Evolutionary conservation across 2,797 vertebrate genomes (phyloP), one percentile per base, ranked within the genome.

Genomic region (Passerculus sandwichensis): DNA sequence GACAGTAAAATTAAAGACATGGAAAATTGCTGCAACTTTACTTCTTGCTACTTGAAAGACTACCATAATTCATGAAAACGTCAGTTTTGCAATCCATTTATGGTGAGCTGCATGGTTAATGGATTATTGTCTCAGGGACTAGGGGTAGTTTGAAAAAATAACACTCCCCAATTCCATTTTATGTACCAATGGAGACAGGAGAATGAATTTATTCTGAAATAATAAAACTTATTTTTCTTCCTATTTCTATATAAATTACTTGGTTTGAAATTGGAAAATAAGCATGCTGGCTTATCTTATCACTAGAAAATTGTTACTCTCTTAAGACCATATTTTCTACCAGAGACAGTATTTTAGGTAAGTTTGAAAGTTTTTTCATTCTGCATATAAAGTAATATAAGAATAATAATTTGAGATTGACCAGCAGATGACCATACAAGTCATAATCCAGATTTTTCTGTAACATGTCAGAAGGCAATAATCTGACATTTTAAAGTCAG

Each of bases 1-100:
- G 96, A 96, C 94, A 97, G 93, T 96, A 97, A 98, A 98, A 97
- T 96, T 97, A 97, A 97, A 97, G 87, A 95, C 71, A 71, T 94
- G 80, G 96, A 97, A 96, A 96, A 95, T 86, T 96, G 88, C 85
- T 85, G 93, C 90, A 94, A 81, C 94, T 97, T 96, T 94, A 70
- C 60, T 94, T 96, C 83, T 94, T 94, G 38, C 34, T 95, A 88
- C 90, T 96, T 97, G 96, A 96, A 97, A 97, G 85, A 91, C 57
- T 53, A 40, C 59, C 94, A 40, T 96, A 97, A 97, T 91, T 97
- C 92, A 96, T 88, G 87, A 96, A 96, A 61, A 53, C 10, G 44
- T 75, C 92, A 94, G 74, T 65, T 97, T 93, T 95, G 69, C 76
- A 85, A 93, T 92, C 71, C 54, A 66, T 97, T 97, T 95, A 34